Percentiles rank a stretch among this genome's conserved stretches.
Conservation (phyloP, 2,888 invertebrate genomes). For the Troilus luridus region DNA sequence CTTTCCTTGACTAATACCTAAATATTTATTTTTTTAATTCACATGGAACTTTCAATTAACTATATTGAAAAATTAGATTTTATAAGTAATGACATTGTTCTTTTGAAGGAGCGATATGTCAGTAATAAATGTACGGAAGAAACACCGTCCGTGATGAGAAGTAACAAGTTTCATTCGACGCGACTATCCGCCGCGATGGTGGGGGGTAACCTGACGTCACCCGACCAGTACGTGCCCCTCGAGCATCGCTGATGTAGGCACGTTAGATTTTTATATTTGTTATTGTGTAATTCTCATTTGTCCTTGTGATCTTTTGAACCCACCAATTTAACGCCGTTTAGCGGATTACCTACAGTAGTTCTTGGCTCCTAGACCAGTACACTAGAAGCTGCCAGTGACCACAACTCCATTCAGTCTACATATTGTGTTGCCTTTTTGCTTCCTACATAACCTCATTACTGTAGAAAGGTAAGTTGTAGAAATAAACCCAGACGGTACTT, state of each 20-base stretch:
- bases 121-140: not conserved
- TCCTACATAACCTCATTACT: not conserved
- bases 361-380: not conserved
- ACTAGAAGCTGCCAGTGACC: not conserved
- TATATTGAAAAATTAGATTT: too few relatives aligned
- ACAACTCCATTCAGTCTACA: not conserved
- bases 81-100: too few relatives aligned
- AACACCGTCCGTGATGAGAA: not conserved
- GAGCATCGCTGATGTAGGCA: conserved; percentile 19
- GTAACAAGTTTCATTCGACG: conserved; percentile 23
- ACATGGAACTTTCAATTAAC: too few relatives aligned
- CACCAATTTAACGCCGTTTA: conserved; percentile 17
- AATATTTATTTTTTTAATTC: too few relatives aligned
- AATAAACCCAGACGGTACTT: not conserved
- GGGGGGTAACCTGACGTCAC: conserved; percentile 54
- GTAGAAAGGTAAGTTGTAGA: not conserved
- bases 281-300: conserved; percentile 27
- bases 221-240: conserved; percentile 40
- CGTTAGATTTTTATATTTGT: conserved; percentile 2
- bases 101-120: too few relatives aligned
- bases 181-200: conserved; percentile 51
- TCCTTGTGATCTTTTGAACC: conserved; percentile 30
- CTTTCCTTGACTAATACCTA: too few relatives aligned
- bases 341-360: not conserved
- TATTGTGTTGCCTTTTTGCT: not conserved